Evolutionary conservation across 2,888 invertebrate genomes (phyloP).

Genomic region (Tiliacea aurago): DNA sequence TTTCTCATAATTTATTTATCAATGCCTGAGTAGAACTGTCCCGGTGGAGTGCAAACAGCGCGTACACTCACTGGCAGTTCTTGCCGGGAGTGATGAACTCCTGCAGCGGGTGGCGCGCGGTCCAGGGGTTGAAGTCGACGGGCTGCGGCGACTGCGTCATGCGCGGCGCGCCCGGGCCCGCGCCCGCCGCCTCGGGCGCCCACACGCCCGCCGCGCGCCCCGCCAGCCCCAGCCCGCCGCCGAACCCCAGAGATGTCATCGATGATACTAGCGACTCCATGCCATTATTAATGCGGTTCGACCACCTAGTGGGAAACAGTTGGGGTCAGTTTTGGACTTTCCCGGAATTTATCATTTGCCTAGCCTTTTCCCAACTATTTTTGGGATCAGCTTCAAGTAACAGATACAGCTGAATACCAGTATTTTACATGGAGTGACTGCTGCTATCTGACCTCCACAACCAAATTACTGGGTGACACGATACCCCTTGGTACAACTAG

Average conservation of each 20-base stretch:
- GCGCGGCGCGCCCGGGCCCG: conserved; percentile 55
- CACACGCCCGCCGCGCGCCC: conserved; percentile 74
- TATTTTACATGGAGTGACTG: no score
- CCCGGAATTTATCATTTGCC: background rate
- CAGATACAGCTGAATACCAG: no score
- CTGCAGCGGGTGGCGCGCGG: conserved; percentile 82
- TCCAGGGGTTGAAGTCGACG: conserved; percentile 86
- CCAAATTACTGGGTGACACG: no score
- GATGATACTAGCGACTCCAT: conserved; percentile 77
- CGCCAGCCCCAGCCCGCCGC: conserved; percentile 66
- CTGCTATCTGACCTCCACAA: no score
- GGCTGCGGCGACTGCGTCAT: conserved; percentile 63
- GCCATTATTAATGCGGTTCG: conserved; percentile 71
- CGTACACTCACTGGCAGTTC: conserved; percentile 74
- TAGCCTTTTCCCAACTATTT: no score
- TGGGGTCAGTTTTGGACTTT: background rate
- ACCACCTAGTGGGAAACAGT: conserved; percentile 69
- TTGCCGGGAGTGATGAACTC: conserved; percentile 79
- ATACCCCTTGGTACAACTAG: no score
- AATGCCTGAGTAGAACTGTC: conserved; percentile 53
- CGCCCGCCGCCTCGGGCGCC: conserved; percentile 67
- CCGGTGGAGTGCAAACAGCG: conserved; percentile 32
- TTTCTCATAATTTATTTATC: conserved; percentile 28
- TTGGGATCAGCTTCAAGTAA: no score
- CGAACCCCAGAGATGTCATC: conserved; percentile 74